A percentile compares a stretch with the other conserved stretches of the same genome.
Evolutionary conservation across 2,888 invertebrate species (phyloP).

Genomic region (Galeopsomyia nigrocyanea): DNA sequence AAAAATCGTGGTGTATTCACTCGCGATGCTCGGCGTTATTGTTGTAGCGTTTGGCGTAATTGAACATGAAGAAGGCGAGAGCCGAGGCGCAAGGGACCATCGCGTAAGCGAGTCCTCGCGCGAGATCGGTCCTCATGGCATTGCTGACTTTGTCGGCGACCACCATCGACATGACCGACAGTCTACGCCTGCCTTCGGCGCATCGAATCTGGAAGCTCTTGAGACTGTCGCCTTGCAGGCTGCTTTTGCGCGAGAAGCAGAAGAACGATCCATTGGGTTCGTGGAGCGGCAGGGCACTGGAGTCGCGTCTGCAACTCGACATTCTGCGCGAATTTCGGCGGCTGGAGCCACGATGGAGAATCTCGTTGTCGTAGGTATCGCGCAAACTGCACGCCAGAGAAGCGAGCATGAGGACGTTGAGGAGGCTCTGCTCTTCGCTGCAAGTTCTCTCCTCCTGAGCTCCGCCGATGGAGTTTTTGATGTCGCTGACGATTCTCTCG

Average conservation of each 20-base stretch:
- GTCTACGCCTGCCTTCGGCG: conserved; percentile 50
- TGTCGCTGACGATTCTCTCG: conserved; percentile 50
- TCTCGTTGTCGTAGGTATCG: conserved; percentile 44
- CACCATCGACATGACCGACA: conserved; percentile 58
- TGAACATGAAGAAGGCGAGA: conserved; percentile 60
- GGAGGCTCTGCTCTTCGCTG: conserved; percentile 36
- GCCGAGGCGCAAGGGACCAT: conserved; percentile 62
- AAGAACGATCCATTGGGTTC: conserved; percentile 1
- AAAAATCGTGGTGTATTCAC: background rate
- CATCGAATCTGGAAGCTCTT: conserved; percentile 33
- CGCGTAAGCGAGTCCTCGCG: conserved; percentile 58
- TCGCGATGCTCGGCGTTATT: conserved; percentile 53
- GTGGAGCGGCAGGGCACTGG: background rate
- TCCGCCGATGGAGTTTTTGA: conserved; percentile 29
- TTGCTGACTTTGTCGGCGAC: conserved; percentile 57
- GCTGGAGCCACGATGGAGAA: conserved; percentile 42
- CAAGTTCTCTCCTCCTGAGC: background rate
- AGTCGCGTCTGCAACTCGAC: conserved; percentile 34
- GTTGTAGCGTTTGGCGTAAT: conserved; percentile 51
- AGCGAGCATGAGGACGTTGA: conserved; percentile 33
- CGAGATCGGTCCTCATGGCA: conserved; percentile 57
- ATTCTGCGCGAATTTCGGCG: conserved; percentile 38
- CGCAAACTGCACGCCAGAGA: conserved; percentile 35
- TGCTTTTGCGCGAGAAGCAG: background rate
- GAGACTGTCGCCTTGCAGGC: background rate